Evolutionary conservation across 2,888 invertebrate species (phyloP).

Genomic region (Dimorphilus gyrociliatus): DNA sequence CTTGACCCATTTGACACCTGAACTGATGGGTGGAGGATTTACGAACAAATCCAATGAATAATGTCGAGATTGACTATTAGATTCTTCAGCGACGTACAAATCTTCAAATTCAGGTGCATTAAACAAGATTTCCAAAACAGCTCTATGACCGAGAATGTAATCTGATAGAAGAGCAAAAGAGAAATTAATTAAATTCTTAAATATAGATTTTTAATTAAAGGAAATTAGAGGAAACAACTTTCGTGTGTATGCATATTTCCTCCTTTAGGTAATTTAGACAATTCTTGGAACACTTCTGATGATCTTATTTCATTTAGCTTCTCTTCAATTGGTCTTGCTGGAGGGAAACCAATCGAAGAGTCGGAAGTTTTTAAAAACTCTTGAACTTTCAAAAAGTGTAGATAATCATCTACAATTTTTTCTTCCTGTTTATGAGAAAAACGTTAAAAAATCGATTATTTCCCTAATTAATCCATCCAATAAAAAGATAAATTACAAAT

Average conservation of each 20-base stretch:
- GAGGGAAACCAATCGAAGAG: conserved; percentile 9
- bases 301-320: conserved; percentile 6
- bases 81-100: too few species aligned
- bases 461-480: too few species aligned
- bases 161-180: conserved; percentile 8
- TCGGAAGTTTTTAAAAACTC: conserved; percentile 9
- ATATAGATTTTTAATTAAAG: too few species aligned
- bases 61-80: too few species aligned
- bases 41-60: neutral
- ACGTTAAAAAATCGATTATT: too few species aligned
- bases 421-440: too few species aligned
- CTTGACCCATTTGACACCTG: conserved; percentile 3
- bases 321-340: conserved; percentile 10
- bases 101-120: conserved; percentile 8
- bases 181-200: too few species aligned
- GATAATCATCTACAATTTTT: conserved; percentile 10
- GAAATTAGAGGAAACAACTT: too few species aligned
- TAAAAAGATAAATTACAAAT: too few species aligned
- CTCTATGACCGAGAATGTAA: conserved; percentile 9
- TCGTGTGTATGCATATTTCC: conserved; percentile 14
- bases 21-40: neutral
- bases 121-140: conserved; percentile 10
- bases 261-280: conserved; percentile 12
- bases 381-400: conserved; percentile 10
- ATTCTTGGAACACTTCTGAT: conserved; percentile 9